phyloP scores from a whole-genome alignment of 2,797 vertebrate genomes.

The Gadopsis marmoratus region DNA sequence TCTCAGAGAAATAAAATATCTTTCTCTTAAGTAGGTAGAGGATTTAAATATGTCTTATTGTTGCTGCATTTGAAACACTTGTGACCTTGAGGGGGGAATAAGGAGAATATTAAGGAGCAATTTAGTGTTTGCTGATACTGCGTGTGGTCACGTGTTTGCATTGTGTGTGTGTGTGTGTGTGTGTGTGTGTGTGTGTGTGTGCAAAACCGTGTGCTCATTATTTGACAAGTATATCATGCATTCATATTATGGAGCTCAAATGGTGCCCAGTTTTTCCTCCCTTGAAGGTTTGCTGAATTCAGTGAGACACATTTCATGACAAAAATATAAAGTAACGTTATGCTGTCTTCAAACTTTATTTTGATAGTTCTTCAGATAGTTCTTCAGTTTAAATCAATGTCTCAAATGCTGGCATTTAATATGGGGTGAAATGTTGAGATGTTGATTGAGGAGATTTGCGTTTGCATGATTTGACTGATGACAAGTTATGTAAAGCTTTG shows the following conservation, averaged over 20 bases:
- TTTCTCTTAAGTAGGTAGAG: constrained; percentile 49
- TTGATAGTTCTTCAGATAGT: constrained; percentile 21
- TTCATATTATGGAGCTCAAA: constrained; percentile 51
- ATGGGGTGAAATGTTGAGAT: constrained; percentile 23
- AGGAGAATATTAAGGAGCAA: constrained; percentile 52
- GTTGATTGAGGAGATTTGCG: neutral
- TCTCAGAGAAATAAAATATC: constrained; percentile 51
- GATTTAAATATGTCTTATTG: constrained; percentile 49
- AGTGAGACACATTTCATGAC: constrained; percentile 45
- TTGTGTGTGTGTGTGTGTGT: neutral
- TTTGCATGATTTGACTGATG: constrained; percentile 24
- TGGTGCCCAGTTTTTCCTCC: constrained; percentile 48
- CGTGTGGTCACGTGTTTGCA: constrained; percentile 3
- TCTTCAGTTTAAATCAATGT: constrained; percentile 55
- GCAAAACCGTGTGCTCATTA: constrained; percentile 32
- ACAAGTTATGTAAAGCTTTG: constrained; percentile 27
- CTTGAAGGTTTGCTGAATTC: constrained; percentile 54
- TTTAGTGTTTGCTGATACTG: constrained; percentile 50
- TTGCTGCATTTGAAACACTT: constrained; percentile 53
- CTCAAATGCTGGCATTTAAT: constrained; percentile 39
- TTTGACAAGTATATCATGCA: constrained; percentile 61
- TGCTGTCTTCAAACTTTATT: constrained; percentile 20
- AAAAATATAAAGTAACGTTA: constrained; percentile 53
- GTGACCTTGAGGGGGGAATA: constrained; percentile 72
- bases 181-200: neutral